These are phyloP conservation scores for Chymomyza amoena DNA, from an alignment of 2,888 invertebrate species.

Conservation along the genomic window DNA sequence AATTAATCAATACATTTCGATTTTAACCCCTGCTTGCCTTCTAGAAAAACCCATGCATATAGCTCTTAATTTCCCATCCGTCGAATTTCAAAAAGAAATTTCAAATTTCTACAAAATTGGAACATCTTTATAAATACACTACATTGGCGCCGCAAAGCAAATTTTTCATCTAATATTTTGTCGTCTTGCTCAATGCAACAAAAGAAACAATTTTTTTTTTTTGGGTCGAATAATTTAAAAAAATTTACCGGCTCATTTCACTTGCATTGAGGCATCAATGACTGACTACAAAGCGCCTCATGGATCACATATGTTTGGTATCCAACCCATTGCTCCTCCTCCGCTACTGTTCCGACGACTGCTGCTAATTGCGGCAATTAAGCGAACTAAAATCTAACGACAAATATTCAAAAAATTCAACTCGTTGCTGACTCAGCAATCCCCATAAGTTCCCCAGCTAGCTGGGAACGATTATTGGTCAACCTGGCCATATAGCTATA, in stretches of 20 bases:
- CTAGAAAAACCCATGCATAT: no score
- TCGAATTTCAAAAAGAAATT: no score
- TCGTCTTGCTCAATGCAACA: background rate
- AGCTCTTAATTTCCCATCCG: no score
- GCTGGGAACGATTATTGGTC: background rate
- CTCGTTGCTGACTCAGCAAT: conserved; percentile 41
- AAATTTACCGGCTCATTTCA: conserved; percentile 61
- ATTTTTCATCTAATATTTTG: background rate
- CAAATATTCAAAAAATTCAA: conserved; percentile 51
- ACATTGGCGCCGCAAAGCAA: background rate
- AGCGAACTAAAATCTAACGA: conserved; percentile 66
- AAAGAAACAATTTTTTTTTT: conserved; percentile 4
- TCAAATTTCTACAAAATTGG: no score
- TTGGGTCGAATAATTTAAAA: conserved; percentile 11
- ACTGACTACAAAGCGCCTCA: conserved; percentile 53
- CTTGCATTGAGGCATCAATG: conserved; percentile 63
- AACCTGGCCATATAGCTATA: background rate
- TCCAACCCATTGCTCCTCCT: conserved; percentile 29
- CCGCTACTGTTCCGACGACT: background rate
- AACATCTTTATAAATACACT: background rate
- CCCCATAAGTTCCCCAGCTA: background rate
- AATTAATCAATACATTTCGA: no score
- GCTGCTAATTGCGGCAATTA: conserved; percentile 70
- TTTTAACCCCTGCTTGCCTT: no score
- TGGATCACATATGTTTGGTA: background rate